Evolutionary conservation across 2,888 invertebrate species (phyloP).

Genomic region (Scrobipalpa atriplicella): DNA sequence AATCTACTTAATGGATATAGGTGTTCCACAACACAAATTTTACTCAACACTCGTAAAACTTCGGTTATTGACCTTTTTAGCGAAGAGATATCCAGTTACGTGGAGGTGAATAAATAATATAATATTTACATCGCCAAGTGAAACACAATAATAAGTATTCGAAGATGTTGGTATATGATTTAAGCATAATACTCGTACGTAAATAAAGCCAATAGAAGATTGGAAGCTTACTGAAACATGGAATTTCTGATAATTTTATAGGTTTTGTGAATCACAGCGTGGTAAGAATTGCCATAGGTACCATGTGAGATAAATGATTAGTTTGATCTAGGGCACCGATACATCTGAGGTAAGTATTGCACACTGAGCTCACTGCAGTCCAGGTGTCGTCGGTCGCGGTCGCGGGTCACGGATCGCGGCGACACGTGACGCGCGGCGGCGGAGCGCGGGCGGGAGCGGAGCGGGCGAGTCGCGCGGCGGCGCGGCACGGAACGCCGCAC

Average conservation of each 20-base stretch:
- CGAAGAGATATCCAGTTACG: no score
- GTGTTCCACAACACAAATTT: neutral
- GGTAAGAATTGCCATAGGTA: neutral
- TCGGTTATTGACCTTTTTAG: neutral
- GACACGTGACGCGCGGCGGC: conserved; percentile 24
- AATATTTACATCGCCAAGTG: no score
- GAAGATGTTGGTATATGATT: no score
- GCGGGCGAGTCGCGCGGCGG: conserved; percentile 31
- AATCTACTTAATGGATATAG: neutral
- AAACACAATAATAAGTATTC: no score
- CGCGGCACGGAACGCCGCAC: conserved; percentile 34
- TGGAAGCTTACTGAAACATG: no score
- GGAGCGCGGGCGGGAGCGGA: conserved; percentile 24
- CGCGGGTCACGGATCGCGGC: conserved; percentile 14
- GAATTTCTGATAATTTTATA: no score
- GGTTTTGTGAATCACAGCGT: neutral
- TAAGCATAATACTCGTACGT: no score
- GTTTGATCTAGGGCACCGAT: neutral
- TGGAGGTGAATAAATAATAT: no score
- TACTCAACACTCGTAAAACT: neutral
- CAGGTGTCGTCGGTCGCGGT: neutral
- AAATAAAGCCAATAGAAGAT: no score
- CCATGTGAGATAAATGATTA: neutral
- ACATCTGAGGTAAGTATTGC: neutral
- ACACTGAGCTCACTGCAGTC: conserved; percentile 5